A percentile compares a stretch with the other conserved stretches of the same genome.
phyloP scores from a whole-genome alignment of 2,797 vertebrate species.

The Eptatretus atami region DNA sequence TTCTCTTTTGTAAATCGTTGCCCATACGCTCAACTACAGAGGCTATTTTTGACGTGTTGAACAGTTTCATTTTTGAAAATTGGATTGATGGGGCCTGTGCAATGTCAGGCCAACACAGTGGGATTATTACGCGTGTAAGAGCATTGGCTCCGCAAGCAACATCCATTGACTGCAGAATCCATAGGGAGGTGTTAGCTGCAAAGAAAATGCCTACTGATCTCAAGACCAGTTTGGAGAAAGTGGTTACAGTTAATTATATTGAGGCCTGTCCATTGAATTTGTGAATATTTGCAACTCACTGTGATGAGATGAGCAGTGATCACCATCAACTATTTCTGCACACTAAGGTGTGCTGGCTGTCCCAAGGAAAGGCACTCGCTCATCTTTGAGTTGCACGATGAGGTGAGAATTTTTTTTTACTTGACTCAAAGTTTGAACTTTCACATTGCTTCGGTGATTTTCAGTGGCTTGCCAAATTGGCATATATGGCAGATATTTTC shows the following conservation, averaged over 20 bases:
- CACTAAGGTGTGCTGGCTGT: slow-evolving; percentile 9
- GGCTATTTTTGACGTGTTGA: slow-evolving; percentile 9
- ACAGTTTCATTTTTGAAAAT: slow-evolving; percentile 6
- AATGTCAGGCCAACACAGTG: slow-evolving; percentile 8
- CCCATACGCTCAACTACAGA: slow-evolving; percentile 7
- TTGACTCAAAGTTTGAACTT: slow-evolving; percentile 8
- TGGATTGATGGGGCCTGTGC: slow-evolving; percentile 8
- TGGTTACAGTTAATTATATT: slow-evolving; percentile 7
- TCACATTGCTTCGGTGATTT: slow-evolving; percentile 8
- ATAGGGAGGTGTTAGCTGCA: slow-evolving; percentile 7
- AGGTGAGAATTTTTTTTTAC: slow-evolving; percentile 8
- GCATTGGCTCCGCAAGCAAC: slow-evolving; percentile 6
- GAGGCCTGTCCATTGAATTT: slow-evolving; percentile 8
- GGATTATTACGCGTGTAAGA: slow-evolving; percentile 9
- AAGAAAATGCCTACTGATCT: slow-evolving; percentile 7
- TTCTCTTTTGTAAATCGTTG: slow-evolving; percentile 8
- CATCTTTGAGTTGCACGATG: slow-evolving; percentile 7
- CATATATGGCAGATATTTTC: slow-evolving; percentile 9
- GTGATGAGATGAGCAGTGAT: slow-evolving; percentile 9
- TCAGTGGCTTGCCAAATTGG: slow-evolving; percentile 9
- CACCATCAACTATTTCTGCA: slow-evolving; percentile 8
- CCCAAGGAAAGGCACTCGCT: slow-evolving; percentile 8
- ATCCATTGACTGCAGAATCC: slow-evolving; percentile 3
- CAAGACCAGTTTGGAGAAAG: slow-evolving; percentile 8
- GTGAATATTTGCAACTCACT: slow-evolving; percentile 7